A percentile compares a stretch with the other conserved stretches of the same genome.
phyloP scores from a whole-genome alignment of 2,888 invertebrate genomes.

The Frankliniella intonsa region DNA sequence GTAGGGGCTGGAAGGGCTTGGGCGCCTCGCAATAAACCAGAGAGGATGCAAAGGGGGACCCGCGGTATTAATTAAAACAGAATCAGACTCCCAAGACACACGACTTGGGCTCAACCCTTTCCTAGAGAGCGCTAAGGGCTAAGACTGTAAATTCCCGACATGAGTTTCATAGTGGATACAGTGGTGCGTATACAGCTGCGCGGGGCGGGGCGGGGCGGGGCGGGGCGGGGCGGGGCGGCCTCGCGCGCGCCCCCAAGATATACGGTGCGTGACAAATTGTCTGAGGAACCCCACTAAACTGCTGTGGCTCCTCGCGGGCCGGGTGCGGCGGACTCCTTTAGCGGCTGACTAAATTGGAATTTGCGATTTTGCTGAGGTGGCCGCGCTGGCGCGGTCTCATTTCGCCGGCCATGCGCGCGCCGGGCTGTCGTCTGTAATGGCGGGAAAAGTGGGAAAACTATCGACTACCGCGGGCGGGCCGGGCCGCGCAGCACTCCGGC shows the following conservation, averaged over 20 bases:
- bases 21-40: background rate
- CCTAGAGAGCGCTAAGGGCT: background rate
- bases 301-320: background rate
- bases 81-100: conserved; percentile 20
- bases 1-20: background rate
- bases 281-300: background rate
- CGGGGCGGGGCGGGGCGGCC: background rate
- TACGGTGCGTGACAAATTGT: conserved; percentile 3
- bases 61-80: conserved; percentile 25
- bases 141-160: conserved; percentile 16
- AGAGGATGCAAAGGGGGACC: background rate
- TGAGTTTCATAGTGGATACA: conserved; percentile 23
- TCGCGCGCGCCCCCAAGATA: background rate
- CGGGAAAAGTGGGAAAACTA: too few relatives aligned
- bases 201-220: background rate
- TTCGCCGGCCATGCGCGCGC: too few relatives aligned
- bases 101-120: conserved; percentile 21
- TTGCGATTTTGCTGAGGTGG: conserved; percentile 3
- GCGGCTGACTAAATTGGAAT: conserved; percentile 5
- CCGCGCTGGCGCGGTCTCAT: too few relatives aligned
- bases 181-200: conserved; percentile 11
- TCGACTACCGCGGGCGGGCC: too few relatives aligned
- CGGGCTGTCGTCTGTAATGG: too few relatives aligned
- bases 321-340: background rate
- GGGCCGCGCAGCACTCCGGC: too few relatives aligned